Conservation (phyloP, 1,140 invertebrate species). For the Bilobella aurantiaca region DNA sequence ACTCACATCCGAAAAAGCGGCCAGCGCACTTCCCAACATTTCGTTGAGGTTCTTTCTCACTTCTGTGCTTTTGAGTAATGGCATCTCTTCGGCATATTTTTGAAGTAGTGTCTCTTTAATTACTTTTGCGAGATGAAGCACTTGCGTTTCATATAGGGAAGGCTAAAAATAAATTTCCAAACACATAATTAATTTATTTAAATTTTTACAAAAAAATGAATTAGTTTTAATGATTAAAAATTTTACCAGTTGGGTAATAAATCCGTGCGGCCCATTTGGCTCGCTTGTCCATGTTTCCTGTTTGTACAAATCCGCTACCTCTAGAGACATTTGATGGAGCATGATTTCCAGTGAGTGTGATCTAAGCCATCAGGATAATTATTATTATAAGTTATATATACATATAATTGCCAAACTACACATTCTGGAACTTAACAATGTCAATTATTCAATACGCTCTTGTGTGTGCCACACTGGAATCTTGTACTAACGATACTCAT, state of each 20-base stretch:
- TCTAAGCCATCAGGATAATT: conserved; percentile 38
- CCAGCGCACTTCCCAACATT: conserved; percentile 22
- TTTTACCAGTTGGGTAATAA: conserved; percentile 67
- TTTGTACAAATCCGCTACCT: conserved; percentile 61
- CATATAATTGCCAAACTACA: too few species aligned
- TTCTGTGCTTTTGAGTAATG: conserved; percentile 47
- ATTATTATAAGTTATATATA: too few species aligned
- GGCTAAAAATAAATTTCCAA: conserved; percentile 59
- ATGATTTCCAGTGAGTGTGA: conserved; percentile 74
- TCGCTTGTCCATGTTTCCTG: conserved; percentile 82
- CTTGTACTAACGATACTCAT: too few species aligned
- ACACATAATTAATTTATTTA: background rate
- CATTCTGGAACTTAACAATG: too few species aligned
- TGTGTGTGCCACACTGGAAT: too few species aligned
- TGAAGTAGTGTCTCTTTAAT: conserved; percentile 73
- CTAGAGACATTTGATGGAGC: conserved; percentile 69
- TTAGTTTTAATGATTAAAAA: background rate
- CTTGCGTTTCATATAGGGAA: conserved; percentile 66
- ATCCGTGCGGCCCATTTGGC: conserved; percentile 65
- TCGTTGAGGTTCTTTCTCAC: conserved; percentile 20
- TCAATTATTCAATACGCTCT: too few species aligned
- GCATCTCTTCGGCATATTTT: conserved; percentile 56
- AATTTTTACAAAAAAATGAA: background rate
- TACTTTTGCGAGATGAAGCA: conserved; percentile 70
- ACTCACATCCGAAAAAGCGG: conserved; percentile 29